These are phyloP conservation scores for Drosophila baimaii DNA, from an alignment of 1,140 invertebrate genomes.

Conservation along the genomic window DNA sequence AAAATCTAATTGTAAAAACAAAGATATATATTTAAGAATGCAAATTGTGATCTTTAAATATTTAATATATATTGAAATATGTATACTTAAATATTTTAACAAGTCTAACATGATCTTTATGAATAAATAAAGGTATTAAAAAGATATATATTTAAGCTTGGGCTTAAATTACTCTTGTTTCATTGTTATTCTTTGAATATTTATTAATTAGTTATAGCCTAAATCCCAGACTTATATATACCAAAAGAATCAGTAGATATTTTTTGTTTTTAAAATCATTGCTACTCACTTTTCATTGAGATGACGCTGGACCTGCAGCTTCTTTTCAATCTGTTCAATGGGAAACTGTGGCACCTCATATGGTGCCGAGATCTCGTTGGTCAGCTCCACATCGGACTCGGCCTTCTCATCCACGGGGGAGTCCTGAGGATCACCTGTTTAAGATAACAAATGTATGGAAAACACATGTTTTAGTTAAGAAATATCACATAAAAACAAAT, in stretches of 20 bases:
- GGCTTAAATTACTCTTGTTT: not conserved
- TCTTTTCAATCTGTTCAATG: constrained; percentile 98
- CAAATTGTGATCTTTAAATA: not conserved
- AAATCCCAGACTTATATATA: not conserved
- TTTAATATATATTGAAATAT: not conserved
- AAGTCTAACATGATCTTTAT: not conserved
- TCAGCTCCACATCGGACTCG: constrained; percentile 77
- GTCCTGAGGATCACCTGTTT: constrained; percentile 63
- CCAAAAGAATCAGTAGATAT: no score
- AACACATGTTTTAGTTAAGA: not conserved
- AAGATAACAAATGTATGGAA: constrained; percentile 5
- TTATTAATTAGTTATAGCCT: not conserved
- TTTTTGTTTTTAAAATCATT: no score
- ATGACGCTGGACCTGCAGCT: constrained; percentile 95
- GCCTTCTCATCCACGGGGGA: constrained; percentile 60
- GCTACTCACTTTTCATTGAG: constrained; percentile 92
- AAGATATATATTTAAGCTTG: no score
- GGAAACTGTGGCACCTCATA: constrained; percentile 98
- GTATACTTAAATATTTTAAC: not conserved
- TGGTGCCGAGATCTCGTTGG: constrained; percentile 96
- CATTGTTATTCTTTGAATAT: not conserved
- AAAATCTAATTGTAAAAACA: not conserved
- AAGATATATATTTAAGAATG: not conserved
- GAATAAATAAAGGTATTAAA: no score
- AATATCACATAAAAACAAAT: not conserved